Base-by-base conservation (phyloP, 2,888 invertebrate species). In the Agrochola circellaris region DNA sequence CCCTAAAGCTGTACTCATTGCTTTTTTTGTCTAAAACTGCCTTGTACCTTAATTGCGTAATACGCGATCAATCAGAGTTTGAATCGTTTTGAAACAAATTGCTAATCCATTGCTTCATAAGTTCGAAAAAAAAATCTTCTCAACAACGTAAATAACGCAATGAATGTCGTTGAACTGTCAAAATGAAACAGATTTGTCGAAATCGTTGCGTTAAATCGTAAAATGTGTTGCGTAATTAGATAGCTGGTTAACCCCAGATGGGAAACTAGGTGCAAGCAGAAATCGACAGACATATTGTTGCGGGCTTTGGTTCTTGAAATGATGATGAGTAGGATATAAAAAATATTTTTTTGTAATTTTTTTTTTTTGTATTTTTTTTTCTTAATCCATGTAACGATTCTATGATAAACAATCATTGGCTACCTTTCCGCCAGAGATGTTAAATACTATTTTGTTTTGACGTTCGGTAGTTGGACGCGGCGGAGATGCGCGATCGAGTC, bases 401-500 rank as follows among this genome's bases (percentile, higher is more conserved):
- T n/a, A 34, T n/a, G 17, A 48, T 48, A 69, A n/a, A 48, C 20
- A 48, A 69, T 48, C 17, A 7, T 38, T 9, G 45, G 26, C 17
- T 65, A 17, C 20, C 45, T 66, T 67, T 48, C 23, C 2, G 48
- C 26, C 8, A 48, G 23, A 66, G 30, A 48, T 48, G 23, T 23
- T 48, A 23, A 45, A 30, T 66, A 30, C 8, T 30, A 34, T 54
- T 48, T 23, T 51, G n/a, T 71, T 51, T 70, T 71, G 30, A 80
- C 74, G 70, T 85, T 64, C 82, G 5, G 71, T 45, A 97, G 97
- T 89, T 97, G 70, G 96, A 97, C 86, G 94, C 96, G 34, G 97
- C 97, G 0, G 96, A 97, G 81, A 90, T 97, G 48, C 95, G 97
- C 62, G 97, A 97, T 86, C 94, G 97, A 0, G 88, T 97, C 5